Conservation (phyloP, 2,797 vertebrate genomes). For the Liasis olivaceus region DNA sequence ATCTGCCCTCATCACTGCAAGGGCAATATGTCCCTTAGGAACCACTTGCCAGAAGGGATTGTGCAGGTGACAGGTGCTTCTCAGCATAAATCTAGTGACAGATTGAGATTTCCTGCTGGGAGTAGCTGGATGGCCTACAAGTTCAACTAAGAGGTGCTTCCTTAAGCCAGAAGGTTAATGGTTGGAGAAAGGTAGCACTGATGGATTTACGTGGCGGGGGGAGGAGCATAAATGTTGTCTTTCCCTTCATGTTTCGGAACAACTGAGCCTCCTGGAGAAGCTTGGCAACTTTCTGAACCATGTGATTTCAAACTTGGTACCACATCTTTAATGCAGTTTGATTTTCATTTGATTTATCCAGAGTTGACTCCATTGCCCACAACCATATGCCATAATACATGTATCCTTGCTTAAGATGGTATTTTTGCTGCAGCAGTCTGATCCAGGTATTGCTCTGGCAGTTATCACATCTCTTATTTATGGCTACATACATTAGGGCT, state of each 20-base stretch:
- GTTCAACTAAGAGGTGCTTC: neutral
- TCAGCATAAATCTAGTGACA: slow-evolving; percentile 18
- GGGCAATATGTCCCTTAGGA: slow-evolving; percentile 18
- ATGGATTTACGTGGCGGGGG: slow-evolving; percentile 54
- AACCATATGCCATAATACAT: neutral
- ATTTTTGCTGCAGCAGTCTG: neutral
- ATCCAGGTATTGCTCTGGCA: neutral
- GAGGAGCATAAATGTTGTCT: slow-evolving; percentile 3
- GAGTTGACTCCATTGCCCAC: neutral
- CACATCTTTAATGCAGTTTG: neutral
- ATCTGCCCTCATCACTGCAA: neutral
- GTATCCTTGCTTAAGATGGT: neutral
- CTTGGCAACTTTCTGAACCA: neutral
- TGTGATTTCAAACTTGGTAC: neutral
- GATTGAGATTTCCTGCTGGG: slow-evolving; percentile 17
- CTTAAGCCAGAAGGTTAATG: slow-evolving; percentile 8
- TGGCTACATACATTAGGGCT: neutral
- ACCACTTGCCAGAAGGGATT: slow-evolving; percentile 2
- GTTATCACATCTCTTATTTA: neutral
- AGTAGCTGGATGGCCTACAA: neutral
- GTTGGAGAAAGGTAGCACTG: slow-evolving; percentile 65
- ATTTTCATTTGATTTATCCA: neutral
- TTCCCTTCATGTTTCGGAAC: neutral
- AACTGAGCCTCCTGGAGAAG: neutral
- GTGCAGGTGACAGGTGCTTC: slow-evolving; percentile 15